phyloP scores from a whole-genome alignment of 2,797 vertebrate species.

The Ptychadena robeensis region DNA sequence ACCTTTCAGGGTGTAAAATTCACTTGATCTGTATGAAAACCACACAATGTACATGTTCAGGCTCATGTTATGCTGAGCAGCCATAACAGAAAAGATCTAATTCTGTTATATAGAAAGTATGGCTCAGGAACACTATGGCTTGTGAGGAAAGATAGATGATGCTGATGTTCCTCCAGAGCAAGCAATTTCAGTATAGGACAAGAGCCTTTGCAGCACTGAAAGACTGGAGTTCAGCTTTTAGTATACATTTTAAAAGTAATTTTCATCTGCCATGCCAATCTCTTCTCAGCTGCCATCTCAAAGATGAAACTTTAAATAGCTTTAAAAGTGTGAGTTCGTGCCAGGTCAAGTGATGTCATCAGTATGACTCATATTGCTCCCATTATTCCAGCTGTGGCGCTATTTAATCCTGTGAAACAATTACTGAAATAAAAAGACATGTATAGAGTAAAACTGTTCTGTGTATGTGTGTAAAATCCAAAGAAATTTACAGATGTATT shows the following conservation, averaged over 20 bases:
- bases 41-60: too few species aligned
- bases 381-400: conserved; percentile 21
- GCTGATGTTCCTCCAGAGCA: too few species aligned
- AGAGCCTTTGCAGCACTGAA: too few species aligned
- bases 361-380: conserved; percentile 23
- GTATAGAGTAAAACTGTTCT: conserved; percentile 19
- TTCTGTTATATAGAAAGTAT: too few species aligned
- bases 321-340: conserved; percentile 31
- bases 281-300: conserved; percentile 4
- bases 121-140: too few species aligned
- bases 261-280: conserved; percentile 15
- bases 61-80: too few species aligned
- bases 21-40: too few species aligned
- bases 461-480: not conserved
- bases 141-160: too few species aligned
- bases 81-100: too few species aligned
- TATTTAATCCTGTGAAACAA: conserved; percentile 34
- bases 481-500: not conserved
- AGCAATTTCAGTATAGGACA: too few species aligned
- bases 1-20: too few species aligned
- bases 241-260: not conserved
- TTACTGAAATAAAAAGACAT: conserved; percentile 12
- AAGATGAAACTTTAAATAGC: conserved; percentile 39
- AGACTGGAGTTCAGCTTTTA: too few species aligned
- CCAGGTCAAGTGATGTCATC: conserved; percentile 50